phyloP scores from a whole-genome alignment of 2,797 vertebrate genomes.

The Anguilla anguilla region DNA sequence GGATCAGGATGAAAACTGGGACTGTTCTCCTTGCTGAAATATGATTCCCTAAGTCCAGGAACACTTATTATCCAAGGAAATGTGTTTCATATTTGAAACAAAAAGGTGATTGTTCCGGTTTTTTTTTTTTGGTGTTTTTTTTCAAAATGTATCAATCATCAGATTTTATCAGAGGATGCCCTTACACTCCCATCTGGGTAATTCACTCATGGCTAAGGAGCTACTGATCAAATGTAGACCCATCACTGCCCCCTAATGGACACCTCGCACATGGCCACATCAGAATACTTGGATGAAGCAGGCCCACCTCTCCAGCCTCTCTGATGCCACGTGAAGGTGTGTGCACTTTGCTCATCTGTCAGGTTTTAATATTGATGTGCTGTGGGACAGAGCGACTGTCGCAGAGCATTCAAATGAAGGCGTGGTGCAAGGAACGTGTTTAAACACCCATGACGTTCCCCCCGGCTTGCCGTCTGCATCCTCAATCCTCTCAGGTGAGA shows the following conservation, averaged over 20 bases:
- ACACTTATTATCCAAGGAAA: not conserved
- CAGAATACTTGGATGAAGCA: not conserved
- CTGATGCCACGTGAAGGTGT: constrained; percentile 26
- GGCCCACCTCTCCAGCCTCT: not conserved
- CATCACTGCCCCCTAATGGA: constrained; percentile 28
- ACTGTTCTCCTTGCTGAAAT: not conserved
- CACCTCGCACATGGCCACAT: not conserved
- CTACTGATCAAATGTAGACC: not conserved
- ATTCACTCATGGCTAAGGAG: not conserved
- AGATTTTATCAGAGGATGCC: not conserved
- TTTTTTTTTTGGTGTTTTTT: too few relatives aligned
- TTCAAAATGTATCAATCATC: constrained; percentile 1
- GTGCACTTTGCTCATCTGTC: constrained; percentile 18
- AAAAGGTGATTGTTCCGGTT: not conserved
- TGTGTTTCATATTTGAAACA: not conserved
- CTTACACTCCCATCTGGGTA: not conserved
- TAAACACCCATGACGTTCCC: constrained; percentile 12
- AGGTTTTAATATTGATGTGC: constrained; percentile 40
- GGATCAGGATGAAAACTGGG: not conserved
- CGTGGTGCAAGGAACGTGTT: not conserved
- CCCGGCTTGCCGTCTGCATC: constrained; percentile 10
- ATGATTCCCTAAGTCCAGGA: not conserved
- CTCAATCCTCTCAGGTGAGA: constrained; percentile 20
- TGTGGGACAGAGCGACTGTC: constrained; percentile 26
- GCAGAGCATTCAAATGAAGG: constrained; percentile 28